Percentiles rank a stretch among this genome's conserved stretches.
Evolutionary conservation across 2,797 vertebrate species (phyloP).

Genomic region (Paguma larvata): DNA sequence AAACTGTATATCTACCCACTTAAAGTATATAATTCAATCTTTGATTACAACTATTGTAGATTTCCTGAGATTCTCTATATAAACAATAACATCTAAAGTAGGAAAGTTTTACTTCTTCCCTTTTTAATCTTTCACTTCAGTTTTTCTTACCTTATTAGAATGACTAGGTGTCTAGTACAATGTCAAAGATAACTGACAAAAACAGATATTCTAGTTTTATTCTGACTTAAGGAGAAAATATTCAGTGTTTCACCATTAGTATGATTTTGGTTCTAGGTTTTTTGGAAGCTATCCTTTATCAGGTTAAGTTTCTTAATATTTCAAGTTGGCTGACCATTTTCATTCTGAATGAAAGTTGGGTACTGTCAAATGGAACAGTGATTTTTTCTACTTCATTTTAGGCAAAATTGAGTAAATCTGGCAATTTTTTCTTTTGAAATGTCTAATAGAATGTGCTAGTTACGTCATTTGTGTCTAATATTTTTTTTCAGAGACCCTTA

Average conservation of each 20-base stretch:
- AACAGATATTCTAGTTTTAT: neutral
- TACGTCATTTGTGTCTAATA: neutral
- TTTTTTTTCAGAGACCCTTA: neutral
- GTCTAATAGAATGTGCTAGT: neutral
- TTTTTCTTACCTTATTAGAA: neutral
- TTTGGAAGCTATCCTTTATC: neutral
- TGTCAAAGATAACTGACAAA: neutral
- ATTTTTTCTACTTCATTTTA: neutral
- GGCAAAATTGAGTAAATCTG: neutral
- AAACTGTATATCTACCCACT: neutral
- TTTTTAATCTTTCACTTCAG: neutral
- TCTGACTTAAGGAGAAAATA: neutral
- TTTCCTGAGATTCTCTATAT: neutral
- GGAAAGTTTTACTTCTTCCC: neutral
- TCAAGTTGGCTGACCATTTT: neutral
- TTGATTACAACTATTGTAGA: neutral
- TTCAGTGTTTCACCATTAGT: neutral
- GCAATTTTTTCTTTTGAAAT: neutral
- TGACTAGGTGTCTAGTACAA: neutral
- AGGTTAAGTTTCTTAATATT: neutral
- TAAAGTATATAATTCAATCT: neutral
- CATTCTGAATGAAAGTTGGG: neutral
- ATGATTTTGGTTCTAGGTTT: neutral
- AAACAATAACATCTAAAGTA: neutral
- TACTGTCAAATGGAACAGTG: neutral